Conservation (phyloP, 2,113 vertebrate genomes). For the Hiodon alosoides region DNA sequence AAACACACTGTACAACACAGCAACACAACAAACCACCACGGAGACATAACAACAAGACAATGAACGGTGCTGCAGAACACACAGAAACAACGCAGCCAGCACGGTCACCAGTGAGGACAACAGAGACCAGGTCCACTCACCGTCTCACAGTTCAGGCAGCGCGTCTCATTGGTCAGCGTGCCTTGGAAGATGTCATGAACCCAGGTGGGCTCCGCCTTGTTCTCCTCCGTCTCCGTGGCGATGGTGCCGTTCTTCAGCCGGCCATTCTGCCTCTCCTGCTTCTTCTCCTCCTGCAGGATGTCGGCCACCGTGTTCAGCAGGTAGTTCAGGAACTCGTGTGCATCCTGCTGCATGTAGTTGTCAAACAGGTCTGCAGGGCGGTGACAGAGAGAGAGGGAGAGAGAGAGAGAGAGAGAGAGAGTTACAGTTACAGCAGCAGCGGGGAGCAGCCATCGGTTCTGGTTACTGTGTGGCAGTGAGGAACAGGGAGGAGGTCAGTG, state of each 20-base stretch:
- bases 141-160: slow-evolving; percentile 98
- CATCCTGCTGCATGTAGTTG: slow-evolving; percentile 98
- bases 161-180: slow-evolving; percentile 95
- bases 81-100: neutral
- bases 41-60: neutral
- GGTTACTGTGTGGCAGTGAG: too few relatives aligned
- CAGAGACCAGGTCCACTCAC: slow-evolving; percentile 53
- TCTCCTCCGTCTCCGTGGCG: slow-evolving; percentile 73
- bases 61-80: neutral
- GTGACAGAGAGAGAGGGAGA: neutral
- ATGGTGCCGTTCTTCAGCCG: slow-evolving; percentile 84
- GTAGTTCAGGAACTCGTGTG: slow-evolving; percentile 97
- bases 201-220: slow-evolving; percentile 89
- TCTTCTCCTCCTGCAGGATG: slow-evolving; percentile 96
- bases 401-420: neutral
- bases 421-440: too few relatives aligned
- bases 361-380: slow-evolving; percentile 85
- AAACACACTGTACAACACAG: neutral
- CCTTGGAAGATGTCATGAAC: slow-evolving; percentile 98
- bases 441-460: too few relatives aligned
- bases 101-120: neutral
- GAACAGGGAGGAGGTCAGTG: too few relatives aligned
- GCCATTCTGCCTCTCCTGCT: slow-evolving; percentile 92
- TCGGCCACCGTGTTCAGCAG: slow-evolving; percentile 95
- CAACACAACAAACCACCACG: neutral